Base-by-base conservation (phyloP, 2,888 invertebrate genomes). In the Euzetes globulus region DNA sequence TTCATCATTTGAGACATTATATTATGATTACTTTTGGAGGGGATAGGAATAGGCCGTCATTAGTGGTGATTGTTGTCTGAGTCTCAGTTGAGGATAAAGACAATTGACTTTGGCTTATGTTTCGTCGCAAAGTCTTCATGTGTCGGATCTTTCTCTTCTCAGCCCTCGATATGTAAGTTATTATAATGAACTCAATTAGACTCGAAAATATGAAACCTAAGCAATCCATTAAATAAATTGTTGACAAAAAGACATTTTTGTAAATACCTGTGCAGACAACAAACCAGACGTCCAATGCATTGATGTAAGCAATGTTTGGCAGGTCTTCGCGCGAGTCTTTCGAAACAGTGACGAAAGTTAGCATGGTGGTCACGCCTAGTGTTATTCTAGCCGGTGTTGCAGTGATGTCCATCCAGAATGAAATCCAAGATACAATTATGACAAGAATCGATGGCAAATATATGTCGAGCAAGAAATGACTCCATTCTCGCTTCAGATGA, bases 221-320 rank as follows among this genome's bases (percentile, higher is more conserved):
- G 73, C 9, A 37, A 71, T 11, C 5, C 19, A 9, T 2, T 71
- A 52, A 71, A 25, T 52, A 7, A 37, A 2, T n/a, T 19, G 17
- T 9, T 22, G 7, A 19, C 11, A 72, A 25, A 72, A 55, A 3
- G 19, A 45, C 29, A 45, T 22, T 22, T 13, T 29, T 25, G 11
- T 11, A 25, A 71, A 75, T 74, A 78, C 79, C 76, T 63, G 77
- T 78, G 72, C 78, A 78, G 6, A 76, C 78, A 19, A 79, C 77
- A 72, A 78, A 78, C 79, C 79, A 79, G 27, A 79, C 60, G 29
- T 79, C 79, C 15, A 78, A 22, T 13, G 79, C 79, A 68, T 78
- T 77, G 4, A 78, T 73, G 33, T 79, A 79, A 0, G 77, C 73
- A 1, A 78, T 77, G 71, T 76, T 76, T 25, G 79, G 79, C 7